These are phyloP conservation scores for Gadopsis marmoratus DNA, from an alignment of 2,797 vertebrate species.

Conservation along the genomic window DNA sequence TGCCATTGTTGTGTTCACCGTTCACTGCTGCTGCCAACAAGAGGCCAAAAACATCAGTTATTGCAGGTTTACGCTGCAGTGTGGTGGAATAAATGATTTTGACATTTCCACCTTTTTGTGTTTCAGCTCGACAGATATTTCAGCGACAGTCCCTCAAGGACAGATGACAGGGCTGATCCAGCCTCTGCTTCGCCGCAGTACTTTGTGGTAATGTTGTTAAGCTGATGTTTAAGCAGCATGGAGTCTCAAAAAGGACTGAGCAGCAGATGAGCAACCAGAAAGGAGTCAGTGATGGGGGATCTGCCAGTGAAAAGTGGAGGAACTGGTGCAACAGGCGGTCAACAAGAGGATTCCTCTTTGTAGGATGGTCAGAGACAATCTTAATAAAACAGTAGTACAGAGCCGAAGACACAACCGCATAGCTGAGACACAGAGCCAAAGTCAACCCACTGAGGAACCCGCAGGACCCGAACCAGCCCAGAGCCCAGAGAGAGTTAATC, in stretches of 20 bases:
- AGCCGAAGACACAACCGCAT: conserved; percentile 32
- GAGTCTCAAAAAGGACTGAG: conserved; percentile 22
- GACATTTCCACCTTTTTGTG: conserved; percentile 11
- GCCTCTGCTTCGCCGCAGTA: background rate
- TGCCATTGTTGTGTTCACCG: background rate
- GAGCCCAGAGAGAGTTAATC: conserved; percentile 5
- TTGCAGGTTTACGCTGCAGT: background rate
- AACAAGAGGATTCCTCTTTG: conserved; percentile 50
- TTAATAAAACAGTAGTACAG: conserved; percentile 29
- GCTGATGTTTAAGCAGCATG: conserved; percentile 29
- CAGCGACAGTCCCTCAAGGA: background rate
- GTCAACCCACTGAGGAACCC: background rate
- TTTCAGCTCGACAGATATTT: conserved; percentile 29
- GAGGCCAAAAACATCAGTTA: background rate
- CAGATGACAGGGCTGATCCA: background rate
- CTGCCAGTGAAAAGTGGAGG: conserved; percentile 33
- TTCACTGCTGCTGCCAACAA: background rate
- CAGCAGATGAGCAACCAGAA: conserved; percentile 29
- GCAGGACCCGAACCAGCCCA: background rate
- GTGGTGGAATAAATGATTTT: background rate
- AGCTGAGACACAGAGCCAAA: conserved; percentile 48
- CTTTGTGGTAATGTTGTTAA: background rate
- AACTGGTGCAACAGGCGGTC: conserved; percentile 37
- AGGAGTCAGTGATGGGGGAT: conserved; percentile 50
- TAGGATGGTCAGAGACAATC: conserved; percentile 83